Evolutionary conservation across 1,140 invertebrate species (phyloP).

Genomic region (Bombus pyrosoma): DNA sequence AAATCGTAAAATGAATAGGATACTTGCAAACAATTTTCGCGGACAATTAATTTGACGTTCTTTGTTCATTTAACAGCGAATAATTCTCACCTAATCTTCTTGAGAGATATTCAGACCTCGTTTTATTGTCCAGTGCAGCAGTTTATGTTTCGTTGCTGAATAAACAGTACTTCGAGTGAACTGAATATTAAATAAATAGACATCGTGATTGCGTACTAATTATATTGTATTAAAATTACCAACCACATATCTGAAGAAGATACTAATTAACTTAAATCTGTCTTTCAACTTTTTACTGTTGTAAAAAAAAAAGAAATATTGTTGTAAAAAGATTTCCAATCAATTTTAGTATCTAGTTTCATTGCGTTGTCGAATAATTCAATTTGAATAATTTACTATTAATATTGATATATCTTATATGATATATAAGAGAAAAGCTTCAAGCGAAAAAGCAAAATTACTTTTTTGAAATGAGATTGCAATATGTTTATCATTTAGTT

Average conservation of each 20-base stretch:
- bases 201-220: too few species aligned
- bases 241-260: too few species aligned
- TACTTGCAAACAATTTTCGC: not conserved
- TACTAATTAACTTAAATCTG: not conserved
- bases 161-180: not conserved
- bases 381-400: not conserved
- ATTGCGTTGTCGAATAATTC: not conserved
- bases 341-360: not conserved
- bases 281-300: too few species aligned
- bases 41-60: not conserved
- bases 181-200: too few species aligned
- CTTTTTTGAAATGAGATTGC: too few species aligned
- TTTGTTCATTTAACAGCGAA: not conserved
- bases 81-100: not conserved
- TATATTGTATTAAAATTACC: too few species aligned
- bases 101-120: not conserved
- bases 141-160: not conserved
- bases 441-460: too few species aligned
- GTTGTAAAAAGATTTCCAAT: not conserved
- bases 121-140: not conserved
- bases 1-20: not conserved
- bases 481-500: too few species aligned
- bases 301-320: not conserved
- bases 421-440: too few species aligned
- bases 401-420: too few species aligned